These are phyloP conservation scores for Bombylius discolor DNA, from an alignment of 2,888 invertebrate species.

Conservation along the genomic window DNA sequence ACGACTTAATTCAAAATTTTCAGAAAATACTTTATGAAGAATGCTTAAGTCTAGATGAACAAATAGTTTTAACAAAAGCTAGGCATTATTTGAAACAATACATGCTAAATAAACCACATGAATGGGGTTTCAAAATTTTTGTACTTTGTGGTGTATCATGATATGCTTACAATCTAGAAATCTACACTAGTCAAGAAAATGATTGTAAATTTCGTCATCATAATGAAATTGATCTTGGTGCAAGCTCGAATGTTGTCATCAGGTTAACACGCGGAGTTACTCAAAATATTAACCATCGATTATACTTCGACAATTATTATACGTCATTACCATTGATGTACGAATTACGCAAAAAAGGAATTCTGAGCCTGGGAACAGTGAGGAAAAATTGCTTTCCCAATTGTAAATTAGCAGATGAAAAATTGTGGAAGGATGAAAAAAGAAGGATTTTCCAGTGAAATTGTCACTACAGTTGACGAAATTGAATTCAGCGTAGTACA, in stretches of 20 bases:
- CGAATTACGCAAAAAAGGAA: slow-evolving; percentile 4
- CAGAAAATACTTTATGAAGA: slow-evolving; percentile 10
- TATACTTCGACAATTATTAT: slow-evolving; percentile 13
- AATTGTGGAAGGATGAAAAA: background rate
- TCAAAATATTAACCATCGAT: slow-evolving; percentile 4
- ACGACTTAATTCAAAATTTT: slow-evolving; percentile 2
- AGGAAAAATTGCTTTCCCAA: no score
- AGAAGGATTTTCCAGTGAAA: background rate
- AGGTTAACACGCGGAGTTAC: slow-evolving; percentile 9
- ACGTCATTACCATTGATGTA: slow-evolving; percentile 8
- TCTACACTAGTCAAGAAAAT: slow-evolving; percentile 12
- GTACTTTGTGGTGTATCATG: slow-evolving; percentile 17
- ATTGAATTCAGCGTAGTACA: no score
- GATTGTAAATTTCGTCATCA: slow-evolving; percentile 10
- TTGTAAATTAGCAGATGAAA: background rate
- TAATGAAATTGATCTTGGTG: slow-evolving; percentile 6
- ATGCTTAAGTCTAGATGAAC: slow-evolving; percentile 14
- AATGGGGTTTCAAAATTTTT: slow-evolving; percentile 18
- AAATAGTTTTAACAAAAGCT: background rate
- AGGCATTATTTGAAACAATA: slow-evolving; percentile 17
- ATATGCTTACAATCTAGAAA: slow-evolving; percentile 15
- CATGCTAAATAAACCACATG: slow-evolving; percentile 17
- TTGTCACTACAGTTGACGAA: background rate
- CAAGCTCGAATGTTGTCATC: slow-evolving; percentile 8
- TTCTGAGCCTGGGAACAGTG: slow-evolving; percentile 1